Conservation (phyloP, 2,888 invertebrate species). For the Aphodius sticticus region DNA sequence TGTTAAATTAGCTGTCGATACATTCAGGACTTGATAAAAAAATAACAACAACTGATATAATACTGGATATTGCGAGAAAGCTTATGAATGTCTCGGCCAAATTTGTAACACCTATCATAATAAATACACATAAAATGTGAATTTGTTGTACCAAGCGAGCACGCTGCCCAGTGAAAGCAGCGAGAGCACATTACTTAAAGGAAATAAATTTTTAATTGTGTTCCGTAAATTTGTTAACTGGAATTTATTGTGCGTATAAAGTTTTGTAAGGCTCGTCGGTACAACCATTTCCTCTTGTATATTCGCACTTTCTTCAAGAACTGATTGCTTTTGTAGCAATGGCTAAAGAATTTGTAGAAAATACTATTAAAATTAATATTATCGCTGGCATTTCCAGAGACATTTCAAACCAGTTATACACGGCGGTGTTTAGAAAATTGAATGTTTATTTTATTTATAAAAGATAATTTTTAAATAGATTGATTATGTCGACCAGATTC, state of each 20-base stretch:
- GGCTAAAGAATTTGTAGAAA: not conserved
- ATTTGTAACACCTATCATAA: not conserved
- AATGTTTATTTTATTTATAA: too few relatives aligned
- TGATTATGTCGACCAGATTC: too few relatives aligned
- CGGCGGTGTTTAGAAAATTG: too few relatives aligned
- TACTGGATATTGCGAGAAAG: not conserved
- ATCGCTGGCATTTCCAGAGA: not conserved
- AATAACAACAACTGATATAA: not conserved
- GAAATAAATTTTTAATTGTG: not conserved
- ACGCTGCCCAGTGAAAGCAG: not conserved
- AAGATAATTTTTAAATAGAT: too few relatives aligned
- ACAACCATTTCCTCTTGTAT: not conserved
- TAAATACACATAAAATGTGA: not conserved
- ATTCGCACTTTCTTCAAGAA: not conserved
- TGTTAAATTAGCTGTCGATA: not conserved
- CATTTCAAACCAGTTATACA: not conserved
- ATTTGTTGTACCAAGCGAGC: not conserved
- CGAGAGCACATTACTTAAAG: not conserved
- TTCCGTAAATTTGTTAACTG: not conserved
- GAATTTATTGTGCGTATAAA: not conserved
- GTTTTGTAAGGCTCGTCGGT: not conserved
- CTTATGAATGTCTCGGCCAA: not conserved
- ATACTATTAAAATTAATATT: not conserved
- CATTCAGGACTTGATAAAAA: not conserved
- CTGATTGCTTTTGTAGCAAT: not conserved